Base-by-base conservation (phyloP, 2,113 vertebrate genomes). In the Peromyscus californicus region DNA sequence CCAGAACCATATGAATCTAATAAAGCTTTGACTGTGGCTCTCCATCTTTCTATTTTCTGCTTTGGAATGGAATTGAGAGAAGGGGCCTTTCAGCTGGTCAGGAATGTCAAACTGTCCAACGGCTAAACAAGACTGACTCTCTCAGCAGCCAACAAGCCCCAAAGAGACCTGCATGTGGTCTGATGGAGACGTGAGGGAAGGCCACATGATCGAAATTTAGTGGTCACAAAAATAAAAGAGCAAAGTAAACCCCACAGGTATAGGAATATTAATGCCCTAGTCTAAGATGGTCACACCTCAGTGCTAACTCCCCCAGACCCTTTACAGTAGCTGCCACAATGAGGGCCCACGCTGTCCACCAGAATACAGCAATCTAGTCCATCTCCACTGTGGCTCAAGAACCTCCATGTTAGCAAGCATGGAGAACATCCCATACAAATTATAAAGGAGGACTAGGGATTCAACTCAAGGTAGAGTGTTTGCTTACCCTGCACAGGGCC, bases 31-130 rank as follows among this genome's bases (percentile, higher is more conserved):
- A 69, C 69, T 65, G 75, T 57, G 21, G 78, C 76, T 97, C 97
- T 75, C 36, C 88, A 84, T 89, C 79, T 95, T 97, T 89, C 48
- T 93, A 72, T 87, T 88, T 84, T 72, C 72, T 86, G 22, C 83
- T 91, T 76, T 83, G 91, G 84, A 79, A 95, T n/a, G 61, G 45
- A 95, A 83, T 22, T 70, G 86, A 94, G 54, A 92, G 85, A 70
- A 54, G 63, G 33, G 48, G 91, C 31, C 7, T 90, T 94, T 69
- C 42, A 83, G 36, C 72, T 91, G 17, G 4, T 74, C 90, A 63
- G 57, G 33, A 91, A 92, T 33, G 79, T 22, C 72, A 76, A n/a
- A n/a, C n/a, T n/a, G n/a, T n/a, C n/a, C n/a, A 26, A 90, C 84
- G 54, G 26, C 89, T 88, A 76, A 94, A 87, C 63, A 51, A 63